phyloP scores from a whole-genome alignment of 2,797 vertebrate genomes.

The Cossypha caffra region DNA sequence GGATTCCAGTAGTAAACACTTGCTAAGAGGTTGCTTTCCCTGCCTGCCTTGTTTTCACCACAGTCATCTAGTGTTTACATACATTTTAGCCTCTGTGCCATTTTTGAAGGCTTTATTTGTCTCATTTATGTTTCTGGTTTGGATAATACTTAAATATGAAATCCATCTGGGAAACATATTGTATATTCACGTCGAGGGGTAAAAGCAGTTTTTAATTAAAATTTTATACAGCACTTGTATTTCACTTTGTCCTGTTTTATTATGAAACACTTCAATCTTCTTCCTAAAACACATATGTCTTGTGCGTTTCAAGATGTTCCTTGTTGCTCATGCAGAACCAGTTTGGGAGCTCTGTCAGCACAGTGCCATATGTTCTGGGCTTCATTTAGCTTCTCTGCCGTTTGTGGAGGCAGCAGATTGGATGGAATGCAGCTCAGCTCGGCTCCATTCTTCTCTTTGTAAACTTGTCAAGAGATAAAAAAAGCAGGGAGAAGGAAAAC shows the following conservation, averaged over 20 bases:
- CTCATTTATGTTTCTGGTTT: slow-evolving; percentile 74
- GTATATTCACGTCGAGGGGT: slow-evolving; percentile 73
- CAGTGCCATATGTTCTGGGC: slow-evolving; percentile 76
- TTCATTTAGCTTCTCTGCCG: slow-evolving; percentile 73
- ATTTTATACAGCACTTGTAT: slow-evolving; percentile 78
- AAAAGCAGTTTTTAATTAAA: slow-evolving; percentile 82
- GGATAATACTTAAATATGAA: slow-evolving; percentile 78
- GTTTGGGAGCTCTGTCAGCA: slow-evolving; percentile 76
- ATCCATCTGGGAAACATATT: slow-evolving; percentile 82
- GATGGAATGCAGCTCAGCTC: slow-evolving; percentile 59
- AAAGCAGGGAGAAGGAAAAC: slow-evolving; percentile 50
- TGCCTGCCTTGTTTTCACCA: slow-evolving; percentile 64
- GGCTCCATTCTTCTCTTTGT: slow-evolving; percentile 62
- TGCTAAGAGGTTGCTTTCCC: slow-evolving; percentile 58
- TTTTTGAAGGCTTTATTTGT: slow-evolving; percentile 79
- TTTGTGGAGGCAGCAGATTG: slow-evolving; percentile 75
- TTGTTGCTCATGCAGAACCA: slow-evolving; percentile 71
- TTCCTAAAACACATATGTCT: slow-evolving; percentile 82
- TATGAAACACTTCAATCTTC: slow-evolving; percentile 82
- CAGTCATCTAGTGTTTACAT: slow-evolving; percentile 73
- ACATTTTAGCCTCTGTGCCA: slow-evolving; percentile 75
- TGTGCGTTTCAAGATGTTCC: slow-evolving; percentile 80
- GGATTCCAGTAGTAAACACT: slow-evolving; percentile 35
- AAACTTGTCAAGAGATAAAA: slow-evolving; percentile 74
- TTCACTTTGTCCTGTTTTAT: slow-evolving; percentile 83